Base-by-base conservation (phyloP, 2,888 invertebrate species). In the Chrysotoxum bicinctum region DNA sequence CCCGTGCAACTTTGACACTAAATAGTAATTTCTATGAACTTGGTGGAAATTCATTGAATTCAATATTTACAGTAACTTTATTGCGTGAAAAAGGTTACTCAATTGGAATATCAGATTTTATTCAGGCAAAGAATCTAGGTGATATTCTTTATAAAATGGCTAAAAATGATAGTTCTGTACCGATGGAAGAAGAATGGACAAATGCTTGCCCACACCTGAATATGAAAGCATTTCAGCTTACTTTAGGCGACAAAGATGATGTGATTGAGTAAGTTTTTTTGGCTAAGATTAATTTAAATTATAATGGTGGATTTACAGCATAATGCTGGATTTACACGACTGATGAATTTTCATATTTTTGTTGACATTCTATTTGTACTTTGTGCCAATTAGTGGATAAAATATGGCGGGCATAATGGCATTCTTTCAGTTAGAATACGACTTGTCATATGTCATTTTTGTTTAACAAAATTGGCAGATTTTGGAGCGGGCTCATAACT, bases 21-120 rank as follows among this genome's bases (percentile, higher is more conserved):
- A 92, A 94, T 19, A 94, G 95, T 0, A 96, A 96, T 88, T 97
- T 97, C 91, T 97, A 96, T 90, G 95, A 96, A 88, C 93, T 97
- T 48, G 97, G 97, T 1, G 97, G 97, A 12, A 97, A 97, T 89
- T 97, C 97, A 0, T 93, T 97, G 21, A 97, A 97, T 90, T 97
- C 97, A 0, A 95, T 97, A 77, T 95, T 94, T 87, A 97, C 97
- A 0, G 96, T 97, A 7, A 96, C 96, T 0, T 93, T 94, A 89
- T 90, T 98, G 62, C 93, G 95, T 56, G 96, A 97, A 73, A 94
- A 94, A 89, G 97, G 97, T 12, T 97, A 95, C 90, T 93, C 93
- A 88, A 96, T 97, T 87, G 94, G 97, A 94, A 96, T 97, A 87
- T 95, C 95, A 3, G 96, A 97, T 88, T 97, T 97, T 89, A 94